Evolutionary conservation across 2,113 vertebrate species (phyloP).

Genomic region (Gulo gulo): DNA sequence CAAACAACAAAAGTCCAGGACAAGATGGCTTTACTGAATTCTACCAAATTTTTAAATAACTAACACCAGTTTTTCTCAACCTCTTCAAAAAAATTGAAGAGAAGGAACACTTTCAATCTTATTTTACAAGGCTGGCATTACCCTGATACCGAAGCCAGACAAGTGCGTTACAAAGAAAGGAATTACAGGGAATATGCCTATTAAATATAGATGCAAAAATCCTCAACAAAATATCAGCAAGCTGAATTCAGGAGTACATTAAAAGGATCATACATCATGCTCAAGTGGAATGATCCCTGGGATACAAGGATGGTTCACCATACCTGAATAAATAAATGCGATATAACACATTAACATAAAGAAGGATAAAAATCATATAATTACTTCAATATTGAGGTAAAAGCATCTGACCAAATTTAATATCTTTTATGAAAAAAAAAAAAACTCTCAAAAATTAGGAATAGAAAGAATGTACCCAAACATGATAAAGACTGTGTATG

Average conservation of each 20-base stretch:
- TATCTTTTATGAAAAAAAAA: neutral
- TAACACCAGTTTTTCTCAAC: neutral
- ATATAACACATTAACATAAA: neutral
- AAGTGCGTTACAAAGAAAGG: neutral
- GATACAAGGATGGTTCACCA: neutral
- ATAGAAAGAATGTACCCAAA: neutral
- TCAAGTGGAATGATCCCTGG: neutral
- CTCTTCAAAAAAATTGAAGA: neutral
- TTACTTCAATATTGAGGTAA: neutral
- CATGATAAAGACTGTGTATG: neutral
- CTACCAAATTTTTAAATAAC: neutral
- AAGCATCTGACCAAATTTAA: neutral
- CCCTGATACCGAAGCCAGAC: neutral
- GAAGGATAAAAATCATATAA: neutral
- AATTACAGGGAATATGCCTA: neutral
- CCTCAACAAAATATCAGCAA: neutral
- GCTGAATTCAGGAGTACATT: neutral
- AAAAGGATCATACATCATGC: neutral
- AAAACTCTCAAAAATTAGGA: neutral
- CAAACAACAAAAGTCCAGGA: neutral
- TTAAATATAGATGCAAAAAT: neutral
- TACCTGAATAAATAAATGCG: neutral
- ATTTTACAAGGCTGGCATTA: neutral
- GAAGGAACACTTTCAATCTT: neutral
- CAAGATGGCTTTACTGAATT: neutral